These are phyloP conservation scores for Myanophis thanlyinensis DNA, from an alignment of 2,113 vertebrate species.

Conservation along the genomic window DNA sequence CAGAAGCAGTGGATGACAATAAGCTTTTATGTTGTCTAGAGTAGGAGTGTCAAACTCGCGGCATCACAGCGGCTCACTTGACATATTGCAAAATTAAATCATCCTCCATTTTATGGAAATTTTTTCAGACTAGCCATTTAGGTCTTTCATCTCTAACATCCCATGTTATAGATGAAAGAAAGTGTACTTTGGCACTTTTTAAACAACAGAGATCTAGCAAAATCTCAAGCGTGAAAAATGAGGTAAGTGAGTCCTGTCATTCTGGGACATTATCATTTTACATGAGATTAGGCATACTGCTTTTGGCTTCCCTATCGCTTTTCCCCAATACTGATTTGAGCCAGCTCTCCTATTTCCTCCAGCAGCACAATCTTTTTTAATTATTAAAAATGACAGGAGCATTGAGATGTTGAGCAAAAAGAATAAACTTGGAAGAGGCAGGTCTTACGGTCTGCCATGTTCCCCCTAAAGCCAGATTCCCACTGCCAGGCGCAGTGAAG, in stretches of 20 bases:
- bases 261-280: neutral
- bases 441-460: neutral
- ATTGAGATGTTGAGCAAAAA: neutral
- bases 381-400: neutral
- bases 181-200: neutral
- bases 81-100: too few species aligned
- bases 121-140: constrained; percentile 71
- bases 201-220: neutral
- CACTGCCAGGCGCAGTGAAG: neutral
- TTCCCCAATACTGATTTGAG: neutral
- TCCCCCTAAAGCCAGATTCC: neutral
- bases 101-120: constrained; percentile 70
- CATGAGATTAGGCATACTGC: neutral
- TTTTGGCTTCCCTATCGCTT: neutral
- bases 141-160: too few species aligned
- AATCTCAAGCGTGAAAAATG: neutral
- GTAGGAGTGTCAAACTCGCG: too few species aligned
- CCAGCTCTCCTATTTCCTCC: neutral
- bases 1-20: neutral
- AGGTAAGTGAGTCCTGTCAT: neutral
- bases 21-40: neutral
- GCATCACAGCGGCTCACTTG: too few species aligned
- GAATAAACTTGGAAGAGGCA: too few species aligned
- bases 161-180: neutral
- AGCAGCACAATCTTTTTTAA: neutral